Base-by-base conservation (phyloP, 2,888 invertebrate species). In the Heliconius erato region DNA sequence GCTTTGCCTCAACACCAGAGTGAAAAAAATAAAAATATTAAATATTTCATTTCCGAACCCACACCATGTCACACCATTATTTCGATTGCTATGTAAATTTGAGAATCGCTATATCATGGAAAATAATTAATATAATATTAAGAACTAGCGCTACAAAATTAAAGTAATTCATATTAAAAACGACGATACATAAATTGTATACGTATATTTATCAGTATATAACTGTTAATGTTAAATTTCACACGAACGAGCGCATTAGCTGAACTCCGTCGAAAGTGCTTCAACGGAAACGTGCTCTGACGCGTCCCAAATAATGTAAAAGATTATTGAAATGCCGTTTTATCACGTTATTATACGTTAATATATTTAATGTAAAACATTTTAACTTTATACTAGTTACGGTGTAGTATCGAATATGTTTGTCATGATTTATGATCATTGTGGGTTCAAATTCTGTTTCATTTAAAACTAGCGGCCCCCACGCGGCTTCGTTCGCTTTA, bases 291-390 rank as follows among this genome's bases (percentile, higher is more conserved):
- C 88, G 88, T 91, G 92, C 90, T 90, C 88, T 88, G 86, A 88
- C 92, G 92, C 91, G 87, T 88, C 88, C 85, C 88, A 91, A 90
- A 92, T 91, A 89, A 90, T 90, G 89, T 87, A 93, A 93, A 91
- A 93, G 92, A 94, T 71, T 71, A 40, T 44, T 71, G 71, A 71
- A 71, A 71, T 26, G 26, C n/a, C n/a, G n/a, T 72, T 44, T 40
- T 72, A 44, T 44, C 40, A 44, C 26, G 44, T 44, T n/a, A 71
- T 26, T 26, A 16, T 26, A 54, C 54, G 54, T 54, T 54, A 72
- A 26, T 44, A 72, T 2, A 72, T 72, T 72, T 26, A 26, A 72
- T 72, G 16, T 26, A 40, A 32, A 44, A 67, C 65, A 59, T 59
- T 59, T n/a, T 59, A 59, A 9, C 63, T n/a, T 63, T 63, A n/a